Evolutionary conservation across 2,888 invertebrate genomes (phyloP).

Genomic region (Bugula neritina): DNA sequence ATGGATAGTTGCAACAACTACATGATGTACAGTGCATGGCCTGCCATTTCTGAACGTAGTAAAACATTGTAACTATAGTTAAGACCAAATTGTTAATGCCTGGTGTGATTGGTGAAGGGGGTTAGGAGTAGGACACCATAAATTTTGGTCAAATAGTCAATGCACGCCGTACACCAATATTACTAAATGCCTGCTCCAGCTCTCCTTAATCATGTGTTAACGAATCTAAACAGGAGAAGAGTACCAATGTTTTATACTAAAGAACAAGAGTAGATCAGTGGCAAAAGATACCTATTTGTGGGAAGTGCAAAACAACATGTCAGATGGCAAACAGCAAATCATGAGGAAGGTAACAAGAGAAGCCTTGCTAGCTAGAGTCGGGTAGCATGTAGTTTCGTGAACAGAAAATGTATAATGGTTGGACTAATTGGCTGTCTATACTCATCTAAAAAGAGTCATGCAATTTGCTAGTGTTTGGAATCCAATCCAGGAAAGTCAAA

Average conservation of each 20-base stretch:
- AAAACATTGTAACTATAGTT: neutral
- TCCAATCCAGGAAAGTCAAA: too few relatives aligned
- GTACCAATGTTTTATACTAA: neutral
- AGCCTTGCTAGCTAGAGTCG: too few relatives aligned
- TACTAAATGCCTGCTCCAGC: neutral
- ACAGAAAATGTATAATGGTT: too few relatives aligned
- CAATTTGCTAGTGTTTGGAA: too few relatives aligned
- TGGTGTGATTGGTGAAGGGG: constrained; percentile 1
- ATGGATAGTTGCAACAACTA: neutral
- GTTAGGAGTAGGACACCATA: neutral
- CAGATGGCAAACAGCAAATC: too few relatives aligned
- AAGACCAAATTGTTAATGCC: too few relatives aligned
- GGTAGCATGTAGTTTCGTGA: too few relatives aligned
- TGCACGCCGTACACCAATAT: neutral
- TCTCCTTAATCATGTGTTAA: neutral
- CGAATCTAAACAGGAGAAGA: neutral
- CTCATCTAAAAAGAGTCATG: too few relatives aligned
- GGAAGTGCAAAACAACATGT: too few relatives aligned
- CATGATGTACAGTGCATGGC: neutral
- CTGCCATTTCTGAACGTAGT: constrained; percentile 27
- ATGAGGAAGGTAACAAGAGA: too few relatives aligned
- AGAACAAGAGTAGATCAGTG: neutral
- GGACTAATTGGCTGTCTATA: too few relatives aligned
- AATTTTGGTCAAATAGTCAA: neutral
- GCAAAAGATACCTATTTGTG: too few relatives aligned